phyloP scores from a whole-genome alignment of 2,113 vertebrate genomes.

The Pyrgilauda ruficollis region DNA sequence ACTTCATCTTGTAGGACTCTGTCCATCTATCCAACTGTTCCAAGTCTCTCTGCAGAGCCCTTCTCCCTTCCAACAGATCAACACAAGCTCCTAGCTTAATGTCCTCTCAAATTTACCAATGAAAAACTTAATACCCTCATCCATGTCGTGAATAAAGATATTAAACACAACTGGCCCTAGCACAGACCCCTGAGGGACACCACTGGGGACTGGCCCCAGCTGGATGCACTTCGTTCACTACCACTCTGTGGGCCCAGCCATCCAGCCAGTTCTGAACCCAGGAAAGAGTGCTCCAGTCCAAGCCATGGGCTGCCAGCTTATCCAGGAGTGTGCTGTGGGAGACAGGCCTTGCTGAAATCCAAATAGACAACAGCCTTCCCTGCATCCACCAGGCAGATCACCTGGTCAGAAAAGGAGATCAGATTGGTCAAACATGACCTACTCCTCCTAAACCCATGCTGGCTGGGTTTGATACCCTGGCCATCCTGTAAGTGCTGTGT shows the following conservation, averaged over 20 bases:
- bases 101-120: neutral
- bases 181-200: neutral
- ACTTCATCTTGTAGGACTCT: neutral
- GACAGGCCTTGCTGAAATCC: neutral
- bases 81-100: neutral
- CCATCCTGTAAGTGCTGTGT: no score
- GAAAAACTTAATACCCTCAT: neutral
- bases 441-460: no score
- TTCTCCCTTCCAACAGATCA: neutral
- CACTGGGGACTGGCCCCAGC: neutral
- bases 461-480: no score
- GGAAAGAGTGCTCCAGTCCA: neutral
- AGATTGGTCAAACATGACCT: no score
- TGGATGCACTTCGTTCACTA: neutral
- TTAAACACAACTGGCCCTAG: neutral
- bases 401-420: no score
- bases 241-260: neutral
- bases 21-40: neutral
- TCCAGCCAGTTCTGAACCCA: neutral
- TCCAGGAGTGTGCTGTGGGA: neutral
- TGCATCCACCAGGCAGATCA: neutral
- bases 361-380: neutral
- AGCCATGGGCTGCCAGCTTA: neutral
- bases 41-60: neutral
- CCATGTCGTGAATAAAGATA: accelerated